These are phyloP conservation scores for Pygmarrhopalites habei DNA, from an alignment of 1,140 invertebrate genomes.

Conservation along the genomic window DNA sequence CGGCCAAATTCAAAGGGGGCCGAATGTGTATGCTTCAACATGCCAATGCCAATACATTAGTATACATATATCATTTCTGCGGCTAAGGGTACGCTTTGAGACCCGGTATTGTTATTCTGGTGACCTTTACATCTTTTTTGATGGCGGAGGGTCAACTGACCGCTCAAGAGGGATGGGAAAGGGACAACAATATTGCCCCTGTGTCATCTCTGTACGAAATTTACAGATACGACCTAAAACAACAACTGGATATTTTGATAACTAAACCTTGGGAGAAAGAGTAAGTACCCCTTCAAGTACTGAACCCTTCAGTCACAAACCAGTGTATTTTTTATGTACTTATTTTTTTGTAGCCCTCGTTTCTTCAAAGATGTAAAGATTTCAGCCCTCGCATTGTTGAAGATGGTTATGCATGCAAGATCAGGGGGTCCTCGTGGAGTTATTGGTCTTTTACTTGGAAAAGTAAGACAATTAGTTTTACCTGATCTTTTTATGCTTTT, in stretches of 20 bases:
- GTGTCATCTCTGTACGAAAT: slow-evolving; percentile 89
- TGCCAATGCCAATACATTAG: too few relatives aligned
- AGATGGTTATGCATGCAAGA: slow-evolving; percentile 99
- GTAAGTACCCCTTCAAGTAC: too few relatives aligned
- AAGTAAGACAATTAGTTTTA: slow-evolving; percentile 48
- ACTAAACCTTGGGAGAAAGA: slow-evolving; percentile 98
- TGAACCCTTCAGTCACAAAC: too few relatives aligned
- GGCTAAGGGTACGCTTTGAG: too few relatives aligned
- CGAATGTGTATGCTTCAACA: too few relatives aligned
- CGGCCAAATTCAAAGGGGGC: too few relatives aligned
- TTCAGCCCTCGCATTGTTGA: slow-evolving; percentile 89
- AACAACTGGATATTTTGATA: slow-evolving; percentile 90
- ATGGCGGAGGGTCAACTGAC: too few relatives aligned
- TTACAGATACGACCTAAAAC: slow-evolving; percentile 88
- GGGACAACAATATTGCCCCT: slow-evolving; percentile 83
- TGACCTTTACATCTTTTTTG: too few relatives aligned
- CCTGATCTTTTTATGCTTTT: slow-evolving; percentile 4
- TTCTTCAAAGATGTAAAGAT: slow-evolving; percentile 99
- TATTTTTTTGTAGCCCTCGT: slow-evolving; percentile 74
- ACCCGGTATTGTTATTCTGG: too few relatives aligned
- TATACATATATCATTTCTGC: too few relatives aligned
- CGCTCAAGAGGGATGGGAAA: slow-evolving; percentile 87
- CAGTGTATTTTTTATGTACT: too few relatives aligned
- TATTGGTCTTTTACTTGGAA: slow-evolving; percentile 95
- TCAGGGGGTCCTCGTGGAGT: slow-evolving; percentile 95